Conservation (phyloP, 2,797 vertebrate species). For the Euthynnus affinis region DNA sequence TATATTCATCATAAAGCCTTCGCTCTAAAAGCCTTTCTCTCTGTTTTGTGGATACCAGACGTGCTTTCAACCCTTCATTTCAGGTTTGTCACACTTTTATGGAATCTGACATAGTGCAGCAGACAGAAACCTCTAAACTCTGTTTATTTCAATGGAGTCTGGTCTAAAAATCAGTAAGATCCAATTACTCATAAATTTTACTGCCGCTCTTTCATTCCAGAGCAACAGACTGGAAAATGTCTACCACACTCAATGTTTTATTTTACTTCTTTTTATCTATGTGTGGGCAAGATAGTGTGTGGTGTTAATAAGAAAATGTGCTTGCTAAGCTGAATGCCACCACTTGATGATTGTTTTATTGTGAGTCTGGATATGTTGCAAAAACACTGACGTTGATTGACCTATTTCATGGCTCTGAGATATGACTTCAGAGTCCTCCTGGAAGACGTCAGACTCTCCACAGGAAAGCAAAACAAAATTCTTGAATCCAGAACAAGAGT, state of each 20-base stretch:
- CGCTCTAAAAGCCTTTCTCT: background rate
- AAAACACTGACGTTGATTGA: background rate
- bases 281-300: accelerated
- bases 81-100: background rate
- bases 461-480: constrained; percentile 63
- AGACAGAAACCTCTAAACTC: too few species aligned
- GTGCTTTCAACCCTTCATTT: background rate
- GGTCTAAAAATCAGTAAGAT: background rate
- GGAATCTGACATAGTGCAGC: too few species aligned
- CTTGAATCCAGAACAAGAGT: constrained; percentile 57
- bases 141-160: background rate
- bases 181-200: background rate
- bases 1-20: background rate
- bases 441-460: constrained; percentile 48
- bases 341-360: background rate
- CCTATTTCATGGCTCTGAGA: constrained; percentile 3
- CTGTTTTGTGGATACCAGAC: background rate
- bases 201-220: background rate
- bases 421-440: constrained; percentile 18
- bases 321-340: too few species aligned
- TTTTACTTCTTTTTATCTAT: background rate
- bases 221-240: background rate
- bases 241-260: background rate
- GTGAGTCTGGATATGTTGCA: background rate
- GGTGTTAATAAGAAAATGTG: background rate